These are phyloP conservation scores for Drosophila tristis DNA, from an alignment of 1,140 invertebrate species.

Conservation along the genomic window DNA sequence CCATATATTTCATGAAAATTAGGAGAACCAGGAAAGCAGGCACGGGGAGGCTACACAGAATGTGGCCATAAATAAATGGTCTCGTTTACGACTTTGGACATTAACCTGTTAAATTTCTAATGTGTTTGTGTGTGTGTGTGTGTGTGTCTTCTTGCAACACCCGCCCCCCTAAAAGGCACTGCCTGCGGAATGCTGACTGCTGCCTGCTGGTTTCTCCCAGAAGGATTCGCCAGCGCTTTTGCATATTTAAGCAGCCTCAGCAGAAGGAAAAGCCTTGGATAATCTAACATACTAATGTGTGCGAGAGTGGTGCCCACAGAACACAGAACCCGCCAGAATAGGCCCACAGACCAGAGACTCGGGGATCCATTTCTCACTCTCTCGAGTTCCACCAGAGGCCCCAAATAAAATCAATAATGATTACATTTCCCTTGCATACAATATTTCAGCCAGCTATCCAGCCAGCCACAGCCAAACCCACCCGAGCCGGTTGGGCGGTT, in stretches of 20 bases:
- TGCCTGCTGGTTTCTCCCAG: conserved; percentile 53
- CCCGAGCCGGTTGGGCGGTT: conserved; percentile 21
- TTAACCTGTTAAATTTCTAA: conserved; percentile 83
- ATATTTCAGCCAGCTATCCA: conserved; percentile 62
- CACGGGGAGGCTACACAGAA: conserved; percentile 44
- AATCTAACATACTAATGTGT: conserved; percentile 79
- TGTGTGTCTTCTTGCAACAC: conserved; percentile 12
- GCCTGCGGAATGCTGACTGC: conserved; percentile 7
- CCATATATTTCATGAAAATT: conserved; percentile 75
- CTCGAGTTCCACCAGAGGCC: conserved; percentile 55
- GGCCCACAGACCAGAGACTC: conserved; percentile 9
- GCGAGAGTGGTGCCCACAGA: conserved; percentile 23
- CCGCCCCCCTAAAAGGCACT: not conserved
- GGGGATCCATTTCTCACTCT: conserved; percentile 2
- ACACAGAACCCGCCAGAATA: not conserved
- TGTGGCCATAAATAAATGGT: conserved; percentile 81
- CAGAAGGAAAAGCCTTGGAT: conserved; percentile 63
- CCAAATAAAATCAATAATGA: conserved; percentile 78
- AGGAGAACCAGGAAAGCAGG: conserved; percentile 45
- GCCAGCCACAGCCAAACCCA: not conserved
- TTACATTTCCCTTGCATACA: conserved; percentile 78
- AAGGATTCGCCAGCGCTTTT: conserved; percentile 66
- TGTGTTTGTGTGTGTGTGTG: conserved; percentile 68
- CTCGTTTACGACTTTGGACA: conserved; percentile 83
- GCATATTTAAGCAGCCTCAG: conserved; percentile 78